Evolutionary conservation across 2,888 invertebrate species (phyloP), one percentile per base, ranked within the genome.

Genomic region (Celastrina argiolus): DNA sequence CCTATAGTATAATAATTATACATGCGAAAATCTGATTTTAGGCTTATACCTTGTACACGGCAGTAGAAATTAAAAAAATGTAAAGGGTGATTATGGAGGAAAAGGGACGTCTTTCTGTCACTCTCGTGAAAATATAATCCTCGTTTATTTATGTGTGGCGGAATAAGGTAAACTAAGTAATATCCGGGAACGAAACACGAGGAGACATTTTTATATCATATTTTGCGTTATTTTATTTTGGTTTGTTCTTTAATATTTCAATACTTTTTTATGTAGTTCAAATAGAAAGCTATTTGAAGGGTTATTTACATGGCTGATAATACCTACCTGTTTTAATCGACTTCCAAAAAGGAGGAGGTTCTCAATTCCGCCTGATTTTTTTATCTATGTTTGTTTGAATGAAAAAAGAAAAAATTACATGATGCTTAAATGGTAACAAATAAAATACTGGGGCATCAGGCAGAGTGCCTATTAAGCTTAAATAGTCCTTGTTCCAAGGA

Each of bases 101-200:
- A 28, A 56, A 28, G n/a, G 56, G 56, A 10, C 34, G 34, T 18
- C 34, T 12, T 39, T 61, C 61, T 61, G 61, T 34, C 61, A 61
- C 34, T 36, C 61, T 61, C 22, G 36, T 61, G 36, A 61, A 61
- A 61, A 61, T 39, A 61, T 61, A 61, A 61, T 61, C 61, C 36
- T n/a, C 18, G 22, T 18, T 18, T 36, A 61, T 61, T 61, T 61
- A 61, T 39, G 36, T 61, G 39, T 6, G 34, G 18, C 36, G 36
- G 34, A 61, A 61, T 36, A 61, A 61, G 36, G 36, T 61, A 59
- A 59, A 59, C 59, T 58, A 58, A 61, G 61, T 61, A 36, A 36
- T 61, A 22, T 36, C 61, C 34, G 18, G 39, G 18, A 39, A 51
- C 22, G 51, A 22, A 22, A 51, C 51, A 14, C 14, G 51, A 51